Base-by-base conservation (phyloP, 2,113 vertebrate genomes). In the Pomatorhinus ruficollis region DNA sequence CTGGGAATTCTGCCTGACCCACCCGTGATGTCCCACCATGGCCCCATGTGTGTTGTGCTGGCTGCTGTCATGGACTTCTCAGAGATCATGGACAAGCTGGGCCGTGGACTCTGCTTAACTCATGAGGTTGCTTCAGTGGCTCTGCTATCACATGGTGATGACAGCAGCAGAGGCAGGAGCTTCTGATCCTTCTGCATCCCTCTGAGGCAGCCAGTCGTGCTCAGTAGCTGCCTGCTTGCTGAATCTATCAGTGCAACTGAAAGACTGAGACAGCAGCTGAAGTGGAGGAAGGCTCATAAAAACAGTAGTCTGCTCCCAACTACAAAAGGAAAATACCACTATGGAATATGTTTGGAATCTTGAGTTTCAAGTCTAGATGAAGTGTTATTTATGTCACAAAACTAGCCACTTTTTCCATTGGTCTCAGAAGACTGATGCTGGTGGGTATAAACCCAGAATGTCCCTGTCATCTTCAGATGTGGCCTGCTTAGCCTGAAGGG, bases 11-110 rank as follows among this genome's bases (percentile, higher is more conserved):
- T 49, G 59, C 11, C 70, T 33, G 59, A 80, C 49, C 31, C 54
- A 31, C 61, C 53, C 9, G 0, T 2, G 44, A 0, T 5, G 8
- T n/a, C 61, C 80, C 63, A 42, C 23, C 23, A 0, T 0, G 40
- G 53, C 69, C 69, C 33, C 10, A 11, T 9, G 37, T 40, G 18
- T 28, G 57, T 40, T 57, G 50, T 57, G 79, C 54, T 70, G 86
- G 10, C 63, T 86, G 42, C 83, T 66, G 13, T 4, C 33, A 23
- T 21, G 13, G 30, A 1, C 54, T 69, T 40, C 74, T 52, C 12
- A 5, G 49, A 52, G n/a, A 12, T 64, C 61, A 24, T 2, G 45
- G 31, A 2, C 14, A 14, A 25, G 25, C 28, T 76, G 87, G 19
- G 44, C 49, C 0, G 0, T 75, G 84, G 57, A 27, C 45, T 90